These are phyloP conservation scores for Caenorhabditis afra DNA, from an alignment of 2,888 invertebrate genomes.

Conservation along the genomic window DNA sequence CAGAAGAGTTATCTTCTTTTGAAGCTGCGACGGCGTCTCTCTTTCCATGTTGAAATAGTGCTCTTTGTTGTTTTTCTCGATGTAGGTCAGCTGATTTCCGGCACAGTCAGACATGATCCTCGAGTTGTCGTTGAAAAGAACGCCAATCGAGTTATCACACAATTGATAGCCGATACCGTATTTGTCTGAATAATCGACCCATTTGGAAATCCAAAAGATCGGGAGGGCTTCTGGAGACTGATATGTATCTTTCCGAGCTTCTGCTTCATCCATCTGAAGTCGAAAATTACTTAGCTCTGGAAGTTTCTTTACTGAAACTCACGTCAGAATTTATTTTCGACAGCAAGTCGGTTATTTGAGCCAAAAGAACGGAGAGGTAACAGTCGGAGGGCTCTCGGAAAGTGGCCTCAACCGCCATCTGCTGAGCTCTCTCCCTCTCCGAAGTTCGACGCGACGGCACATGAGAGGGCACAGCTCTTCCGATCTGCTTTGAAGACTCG, in stretches of 20 bases:
- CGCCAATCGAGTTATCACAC: conserved; percentile 95
- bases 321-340: conserved; percentile 15
- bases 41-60: conserved; percentile 87
- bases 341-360: conserved; percentile 39
- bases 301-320: not conserved
- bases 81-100: conserved; percentile 95
- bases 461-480: not conserved
- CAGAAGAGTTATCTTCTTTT: conserved; percentile 86
- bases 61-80: conserved; percentile 92
- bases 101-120: conserved; percentile 93
- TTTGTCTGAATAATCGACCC: conserved; percentile 99
- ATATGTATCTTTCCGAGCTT: conserved; percentile 86
- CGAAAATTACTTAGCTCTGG: no score
- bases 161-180: conserved; percentile 99
- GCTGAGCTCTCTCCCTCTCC: conserved; percentile 42
- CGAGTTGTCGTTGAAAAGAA: conserved; percentile 98
- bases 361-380: conserved; percentile 31
- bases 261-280: conserved; percentile 49
- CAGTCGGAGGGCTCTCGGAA: conserved; percentile 45
- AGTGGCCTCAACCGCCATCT: conserved; percentile 35
- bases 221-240: conserved; percentile 96
- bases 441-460: conserved; percentile 11
- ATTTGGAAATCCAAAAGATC: conserved; percentile 97
- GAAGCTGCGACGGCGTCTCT: conserved; percentile 87
- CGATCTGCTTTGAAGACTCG: not conserved